Evolutionary conservation across 23 tunicate genomes (phyloP).

Genomic region (Styela plicata): DNA sequence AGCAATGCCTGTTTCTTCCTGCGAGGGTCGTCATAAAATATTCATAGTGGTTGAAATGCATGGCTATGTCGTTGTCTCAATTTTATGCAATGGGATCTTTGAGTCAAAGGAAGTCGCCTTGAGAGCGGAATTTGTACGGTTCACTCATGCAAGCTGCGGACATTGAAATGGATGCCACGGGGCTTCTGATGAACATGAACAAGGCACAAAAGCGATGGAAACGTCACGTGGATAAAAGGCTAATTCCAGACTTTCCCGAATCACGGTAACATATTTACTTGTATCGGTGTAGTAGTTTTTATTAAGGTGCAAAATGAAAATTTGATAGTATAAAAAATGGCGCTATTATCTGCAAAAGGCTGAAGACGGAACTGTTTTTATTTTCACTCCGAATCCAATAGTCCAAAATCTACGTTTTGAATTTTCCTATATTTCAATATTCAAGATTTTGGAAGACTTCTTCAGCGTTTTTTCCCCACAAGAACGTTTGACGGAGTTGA

Average conservation of each 20-base stretch:
- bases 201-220: slow-evolving; percentile 10
- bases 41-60: neutral
- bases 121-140: neutral
- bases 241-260: neutral
- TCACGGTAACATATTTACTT: too few species aligned
- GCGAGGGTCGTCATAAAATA: neutral
- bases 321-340: too few species aligned
- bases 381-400: too few species aligned
- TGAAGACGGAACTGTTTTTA: too few species aligned
- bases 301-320: too few species aligned
- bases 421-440: too few species aligned
- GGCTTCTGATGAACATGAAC: slow-evolving; percentile 4
- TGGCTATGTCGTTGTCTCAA: neutral
- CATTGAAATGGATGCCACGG: slow-evolving; percentile 3
- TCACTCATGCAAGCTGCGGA: neutral
- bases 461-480: too few species aligned
- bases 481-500: too few species aligned
- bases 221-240: neutral
- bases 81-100: neutral
- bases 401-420: too few species aligned
- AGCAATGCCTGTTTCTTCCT: neutral
- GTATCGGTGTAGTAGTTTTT: too few species aligned
- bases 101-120: neutral
- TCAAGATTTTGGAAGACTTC: too few species aligned
- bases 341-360: too few species aligned